Conservation (phyloP, 2,113 vertebrate species). For the Atlantisia rogersi region DNA sequence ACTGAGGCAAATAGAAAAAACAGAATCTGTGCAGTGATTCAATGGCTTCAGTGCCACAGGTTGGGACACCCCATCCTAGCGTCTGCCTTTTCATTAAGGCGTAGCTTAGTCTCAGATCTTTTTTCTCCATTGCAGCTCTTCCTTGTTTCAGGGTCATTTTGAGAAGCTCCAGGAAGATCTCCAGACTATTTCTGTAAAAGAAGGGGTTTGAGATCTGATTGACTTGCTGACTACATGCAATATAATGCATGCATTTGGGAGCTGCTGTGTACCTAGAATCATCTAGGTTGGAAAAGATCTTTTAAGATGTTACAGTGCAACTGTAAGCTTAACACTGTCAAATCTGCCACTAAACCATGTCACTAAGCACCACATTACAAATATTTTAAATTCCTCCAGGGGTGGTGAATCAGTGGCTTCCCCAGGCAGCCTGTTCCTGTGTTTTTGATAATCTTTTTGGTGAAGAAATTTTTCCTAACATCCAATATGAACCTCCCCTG, state of each 20-base stretch:
- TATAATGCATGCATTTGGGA: neutral
- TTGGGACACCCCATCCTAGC: neutral
- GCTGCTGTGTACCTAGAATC: neutral
- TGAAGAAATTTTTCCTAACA: neutral
- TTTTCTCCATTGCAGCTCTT: neutral
- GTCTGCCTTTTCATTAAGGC: rapidly evolving
- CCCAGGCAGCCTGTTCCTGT: neutral
- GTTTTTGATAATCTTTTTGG: neutral
- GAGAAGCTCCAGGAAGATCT: neutral
- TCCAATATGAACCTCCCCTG: neutral
- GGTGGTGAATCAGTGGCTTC: neutral
- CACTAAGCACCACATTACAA: neutral
- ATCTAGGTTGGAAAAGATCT: neutral
- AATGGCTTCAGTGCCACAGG: neutral
- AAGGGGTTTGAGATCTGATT: neutral
- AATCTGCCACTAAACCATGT: neutral
- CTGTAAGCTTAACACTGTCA: neutral
- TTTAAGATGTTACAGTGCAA: neutral
- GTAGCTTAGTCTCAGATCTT: neutral
- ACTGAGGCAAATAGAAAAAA: neutral
- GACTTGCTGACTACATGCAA: neutral
- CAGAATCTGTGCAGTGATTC: neutral
- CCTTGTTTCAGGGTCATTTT: neutral
- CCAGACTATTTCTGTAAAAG: neutral
- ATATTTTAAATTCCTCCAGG: neutral